These are phyloP conservation scores for Pipistrellus pipistrellus DNA, from an alignment of 2,797 vertebrate genomes.

Conservation along the genomic window DNA sequence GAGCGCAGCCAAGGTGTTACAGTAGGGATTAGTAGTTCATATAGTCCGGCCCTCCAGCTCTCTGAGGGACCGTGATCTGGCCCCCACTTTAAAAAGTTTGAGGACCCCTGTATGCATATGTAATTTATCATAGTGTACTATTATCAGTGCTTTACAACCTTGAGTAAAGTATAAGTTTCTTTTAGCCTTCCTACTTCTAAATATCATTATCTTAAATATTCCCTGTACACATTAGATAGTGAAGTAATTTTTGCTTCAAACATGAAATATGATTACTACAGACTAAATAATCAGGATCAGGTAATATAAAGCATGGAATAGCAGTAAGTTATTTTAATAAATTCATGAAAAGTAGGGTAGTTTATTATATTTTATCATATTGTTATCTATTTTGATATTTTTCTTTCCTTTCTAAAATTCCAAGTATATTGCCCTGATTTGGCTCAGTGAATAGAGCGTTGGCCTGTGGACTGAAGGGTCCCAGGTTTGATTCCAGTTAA, in stretches of 20 bases:
- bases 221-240: not conserved
- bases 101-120: not conserved
- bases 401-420: not conserved
- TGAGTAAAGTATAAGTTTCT: not conserved
- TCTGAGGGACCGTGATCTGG: too few relatives aligned
- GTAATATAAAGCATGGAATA: too few relatives aligned
- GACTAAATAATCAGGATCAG: too few relatives aligned
- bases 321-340: not conserved
- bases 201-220: slow-evolving; percentile 4
- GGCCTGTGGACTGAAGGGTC: too few relatives aligned
- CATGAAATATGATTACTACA: not conserved
- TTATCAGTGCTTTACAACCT: not conserved
- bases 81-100: too few relatives aligned
- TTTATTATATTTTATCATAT: not conserved
- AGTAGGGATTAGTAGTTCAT: too few relatives aligned
- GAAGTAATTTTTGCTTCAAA: not conserved
- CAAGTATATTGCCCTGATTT: not conserved
- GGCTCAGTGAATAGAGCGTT: too few relatives aligned
- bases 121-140: not conserved
- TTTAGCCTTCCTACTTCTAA: not conserved
- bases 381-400: not conserved
- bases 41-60: too few relatives aligned
- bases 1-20: too few relatives aligned
- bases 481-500: too few relatives aligned
- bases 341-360: not conserved